A percentile compares a stretch with the other conserved stretches of the same genome.
Evolutionary conservation across 37 sponge, comb jelly and placozoan species (phyloP).

Genomic region (Crambe crambe): DNA sequence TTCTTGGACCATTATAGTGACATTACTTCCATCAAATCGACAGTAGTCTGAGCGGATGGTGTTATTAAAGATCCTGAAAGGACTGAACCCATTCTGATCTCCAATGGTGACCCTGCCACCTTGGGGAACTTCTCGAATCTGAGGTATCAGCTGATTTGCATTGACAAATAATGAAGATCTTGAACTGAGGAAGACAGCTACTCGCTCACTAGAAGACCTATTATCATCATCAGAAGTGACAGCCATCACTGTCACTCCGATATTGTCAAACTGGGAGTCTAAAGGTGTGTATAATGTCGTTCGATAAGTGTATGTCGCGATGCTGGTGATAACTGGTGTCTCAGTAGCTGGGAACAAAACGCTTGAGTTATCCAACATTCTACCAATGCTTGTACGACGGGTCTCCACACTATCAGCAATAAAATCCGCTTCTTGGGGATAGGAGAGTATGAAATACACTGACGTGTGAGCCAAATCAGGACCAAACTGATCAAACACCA

Average conservation of each 20-base stretch:
- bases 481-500: not conserved
- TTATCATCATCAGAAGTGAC: conserved; percentile 13
- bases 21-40: conserved; percentile 17
- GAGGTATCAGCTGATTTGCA: conserved; percentile 5
- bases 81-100: conserved; percentile 25
- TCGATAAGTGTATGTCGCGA: not conserved
- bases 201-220: conserved; percentile 5
- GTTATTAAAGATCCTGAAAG: conserved; percentile 40
- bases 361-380: not conserved
- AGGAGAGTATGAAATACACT: conserved; percentile 30
- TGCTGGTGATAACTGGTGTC: not conserved
- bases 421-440: conserved; percentile 5
- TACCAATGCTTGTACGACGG: not conserved
- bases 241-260: conserved; percentile 40
- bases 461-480: not conserved
- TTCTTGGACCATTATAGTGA: conserved; percentile 19
- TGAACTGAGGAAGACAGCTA: not conserved
- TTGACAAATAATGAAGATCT: not conserved
- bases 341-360: conserved; percentile 9
- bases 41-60: conserved; percentile 56
- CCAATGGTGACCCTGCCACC: conserved; percentile 1
- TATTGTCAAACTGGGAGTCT: not conserved
- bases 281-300: conserved; percentile 24
- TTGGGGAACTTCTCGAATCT: not conserved
- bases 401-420: not conserved